These are phyloP conservation scores for Polydesmus complanatus DNA, from an alignment of 2,888 invertebrate genomes.

Conservation along the genomic window DNA sequence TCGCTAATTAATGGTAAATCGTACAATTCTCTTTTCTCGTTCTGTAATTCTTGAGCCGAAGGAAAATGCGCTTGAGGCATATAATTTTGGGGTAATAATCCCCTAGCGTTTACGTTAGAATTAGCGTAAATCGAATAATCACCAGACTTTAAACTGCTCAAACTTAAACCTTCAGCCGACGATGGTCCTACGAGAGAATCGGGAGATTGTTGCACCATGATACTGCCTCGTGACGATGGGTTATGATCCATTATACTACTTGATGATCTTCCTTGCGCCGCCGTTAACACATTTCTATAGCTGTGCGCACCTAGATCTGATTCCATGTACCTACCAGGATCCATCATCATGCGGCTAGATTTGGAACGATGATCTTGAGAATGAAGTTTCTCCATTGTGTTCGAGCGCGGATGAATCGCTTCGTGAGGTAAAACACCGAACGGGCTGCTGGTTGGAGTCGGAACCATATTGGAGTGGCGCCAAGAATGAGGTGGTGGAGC, in stretches of 20 bases:
- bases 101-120: conserved; percentile 14
- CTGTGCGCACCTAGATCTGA: conserved; percentile 9
- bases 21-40: conserved; percentile 17
- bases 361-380: conserved; percentile 7
- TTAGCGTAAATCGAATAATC: conserved; percentile 15
- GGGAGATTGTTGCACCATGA: conserved; percentile 11
- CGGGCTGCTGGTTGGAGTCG: conserved; percentile 20
- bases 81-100: conserved; percentile 15
- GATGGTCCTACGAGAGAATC: conserved; percentile 8
- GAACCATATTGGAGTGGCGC: conserved; percentile 22
- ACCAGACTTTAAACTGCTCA: conserved; percentile 12
- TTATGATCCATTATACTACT: conserved; percentile 6
- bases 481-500: conserved; percentile 21
- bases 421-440: conserved; percentile 23
- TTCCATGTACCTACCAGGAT: conserved; percentile 13
- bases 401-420: conserved; percentile 20
- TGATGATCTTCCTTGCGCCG: not conserved
- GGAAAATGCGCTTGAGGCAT: conserved; percentile 12
- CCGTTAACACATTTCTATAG: conserved; percentile 3
- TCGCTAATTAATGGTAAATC: conserved; percentile 10
- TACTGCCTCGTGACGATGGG: conserved; percentile 3
- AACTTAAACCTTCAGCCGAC: conserved; percentile 1
- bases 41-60: conserved; percentile 12
- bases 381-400: conserved; percentile 12
- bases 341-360: conserved; percentile 12